Percentiles rank a stretch among this genome's conserved stretches.
phyloP scores from a whole-genome alignment of 2,797 vertebrate species.

The Siniperca obscura region DNA sequence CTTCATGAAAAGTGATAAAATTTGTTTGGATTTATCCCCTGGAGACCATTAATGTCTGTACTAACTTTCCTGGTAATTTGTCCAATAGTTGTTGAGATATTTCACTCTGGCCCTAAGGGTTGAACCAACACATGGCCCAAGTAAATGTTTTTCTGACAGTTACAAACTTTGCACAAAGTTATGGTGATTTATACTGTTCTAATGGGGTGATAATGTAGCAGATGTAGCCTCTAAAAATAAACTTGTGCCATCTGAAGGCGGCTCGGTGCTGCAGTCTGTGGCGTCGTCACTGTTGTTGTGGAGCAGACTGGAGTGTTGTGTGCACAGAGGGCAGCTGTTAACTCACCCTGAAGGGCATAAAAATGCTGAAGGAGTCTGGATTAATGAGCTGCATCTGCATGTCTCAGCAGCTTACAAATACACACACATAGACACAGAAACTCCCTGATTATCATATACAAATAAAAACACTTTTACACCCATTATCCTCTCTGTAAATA shows the following conservation, averaged over 20 bases:
- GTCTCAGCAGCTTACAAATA: conserved; percentile 55
- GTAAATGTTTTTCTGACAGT: conserved; percentile 12
- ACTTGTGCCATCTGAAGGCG: conserved; percentile 19
- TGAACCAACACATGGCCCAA: not conserved
- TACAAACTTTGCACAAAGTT: conserved; percentile 25
- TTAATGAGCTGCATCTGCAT: conserved; percentile 75
- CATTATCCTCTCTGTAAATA: conserved; percentile 55
- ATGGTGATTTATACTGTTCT: conserved; percentile 50
- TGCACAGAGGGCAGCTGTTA: conserved; percentile 74
- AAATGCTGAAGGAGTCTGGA: conserved; percentile 77
- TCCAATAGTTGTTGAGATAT: not conserved
- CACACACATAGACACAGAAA: conserved; percentile 34
- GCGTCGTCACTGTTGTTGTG: conserved; percentile 33
- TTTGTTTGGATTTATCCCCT: not conserved
- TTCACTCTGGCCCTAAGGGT: not conserved
- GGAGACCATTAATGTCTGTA: not conserved
- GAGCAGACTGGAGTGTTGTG: conserved; percentile 21
- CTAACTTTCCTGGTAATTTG: not conserved
- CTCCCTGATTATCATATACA: conserved; percentile 48
- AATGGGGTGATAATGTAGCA: conserved; percentile 60
- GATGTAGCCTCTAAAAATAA: conserved; percentile 66
- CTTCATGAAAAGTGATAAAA: not conserved
- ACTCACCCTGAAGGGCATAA: conserved; percentile 78
- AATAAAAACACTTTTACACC: conserved; percentile 51
- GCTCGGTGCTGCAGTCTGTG: conserved; percentile 32